phyloP scores from a whole-genome alignment of 2,888 invertebrate species.

The Tetragnatha montana region DNA sequence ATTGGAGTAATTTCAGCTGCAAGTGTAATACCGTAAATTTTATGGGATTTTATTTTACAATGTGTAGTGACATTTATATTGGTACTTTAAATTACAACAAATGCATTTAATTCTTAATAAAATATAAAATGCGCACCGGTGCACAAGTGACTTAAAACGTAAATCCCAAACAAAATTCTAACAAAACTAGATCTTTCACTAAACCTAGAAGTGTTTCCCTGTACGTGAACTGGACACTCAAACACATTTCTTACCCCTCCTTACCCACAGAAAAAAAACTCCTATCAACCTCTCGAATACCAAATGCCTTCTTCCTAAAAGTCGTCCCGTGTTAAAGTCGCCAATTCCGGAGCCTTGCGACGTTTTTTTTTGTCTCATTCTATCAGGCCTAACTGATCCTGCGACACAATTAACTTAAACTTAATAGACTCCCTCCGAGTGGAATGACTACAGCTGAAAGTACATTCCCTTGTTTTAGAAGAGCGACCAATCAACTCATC shows the following conservation, averaged over 20 bases:
- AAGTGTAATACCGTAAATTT: no score
- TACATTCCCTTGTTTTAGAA: background rate
- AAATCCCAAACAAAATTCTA: background rate
- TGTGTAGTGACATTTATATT: no score
- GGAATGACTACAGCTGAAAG: background rate
- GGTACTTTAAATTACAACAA: no score
- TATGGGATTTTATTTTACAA: no score
- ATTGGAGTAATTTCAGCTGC: no score
- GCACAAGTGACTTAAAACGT: background rate
- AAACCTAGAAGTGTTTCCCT: background rate
- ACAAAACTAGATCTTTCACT: background rate
- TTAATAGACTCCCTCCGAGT: background rate
- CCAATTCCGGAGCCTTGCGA: background rate
- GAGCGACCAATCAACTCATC: background rate
- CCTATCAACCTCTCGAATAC: background rate
- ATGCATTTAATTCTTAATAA: no score
- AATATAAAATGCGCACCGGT: background rate
- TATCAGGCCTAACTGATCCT: background rate
- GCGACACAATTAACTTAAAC: background rate
- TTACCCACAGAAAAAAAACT: background rate
- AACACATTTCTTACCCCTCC: background rate
- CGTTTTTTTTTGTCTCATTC: background rate
- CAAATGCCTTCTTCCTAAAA: background rate
- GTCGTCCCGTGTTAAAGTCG: background rate
- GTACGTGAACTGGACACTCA: background rate